phyloP scores from a whole-genome alignment of 2,888 invertebrate genomes.

The Rhopalosiphum nymphaeae region DNA sequence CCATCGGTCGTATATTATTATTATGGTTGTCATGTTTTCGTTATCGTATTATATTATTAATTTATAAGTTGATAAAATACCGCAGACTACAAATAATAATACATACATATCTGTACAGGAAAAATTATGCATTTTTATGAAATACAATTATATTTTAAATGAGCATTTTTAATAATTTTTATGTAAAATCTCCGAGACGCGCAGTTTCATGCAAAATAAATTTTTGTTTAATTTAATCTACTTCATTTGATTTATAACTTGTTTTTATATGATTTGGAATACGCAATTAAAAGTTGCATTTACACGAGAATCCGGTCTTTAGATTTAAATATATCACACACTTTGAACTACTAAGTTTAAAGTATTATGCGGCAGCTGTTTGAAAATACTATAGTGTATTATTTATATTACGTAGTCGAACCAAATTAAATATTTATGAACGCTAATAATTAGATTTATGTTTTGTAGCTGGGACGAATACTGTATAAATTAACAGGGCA shows the following conservation, averaged over 20 bases:
- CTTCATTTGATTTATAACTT: not conserved
- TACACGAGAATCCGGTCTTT: not conserved
- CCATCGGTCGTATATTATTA: not conserved
- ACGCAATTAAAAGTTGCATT: not conserved
- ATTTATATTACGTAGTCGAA: not conserved
- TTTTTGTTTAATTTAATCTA: not conserved
- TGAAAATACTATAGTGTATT: not conserved
- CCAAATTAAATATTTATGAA: not conserved
- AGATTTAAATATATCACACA: not conserved
- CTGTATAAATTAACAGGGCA: constrained; percentile 3
- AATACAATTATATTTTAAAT: not conserved
- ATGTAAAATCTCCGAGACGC: not conserved
- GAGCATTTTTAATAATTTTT: not conserved
- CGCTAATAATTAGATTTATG: not conserved
- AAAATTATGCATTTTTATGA: not conserved
- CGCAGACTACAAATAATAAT: not conserved
- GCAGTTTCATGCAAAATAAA: not conserved
- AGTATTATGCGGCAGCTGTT: not conserved
- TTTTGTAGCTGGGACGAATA: not conserved
- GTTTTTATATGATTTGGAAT: not conserved
- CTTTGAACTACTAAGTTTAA: not conserved
- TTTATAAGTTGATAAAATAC: not conserved
- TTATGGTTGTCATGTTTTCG: not conserved
- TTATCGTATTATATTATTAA: not conserved
- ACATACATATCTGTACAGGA: not conserved